Base-by-base conservation (phyloP, 2,113 vertebrate species). In the Phylloscopus trochilus region DNA sequence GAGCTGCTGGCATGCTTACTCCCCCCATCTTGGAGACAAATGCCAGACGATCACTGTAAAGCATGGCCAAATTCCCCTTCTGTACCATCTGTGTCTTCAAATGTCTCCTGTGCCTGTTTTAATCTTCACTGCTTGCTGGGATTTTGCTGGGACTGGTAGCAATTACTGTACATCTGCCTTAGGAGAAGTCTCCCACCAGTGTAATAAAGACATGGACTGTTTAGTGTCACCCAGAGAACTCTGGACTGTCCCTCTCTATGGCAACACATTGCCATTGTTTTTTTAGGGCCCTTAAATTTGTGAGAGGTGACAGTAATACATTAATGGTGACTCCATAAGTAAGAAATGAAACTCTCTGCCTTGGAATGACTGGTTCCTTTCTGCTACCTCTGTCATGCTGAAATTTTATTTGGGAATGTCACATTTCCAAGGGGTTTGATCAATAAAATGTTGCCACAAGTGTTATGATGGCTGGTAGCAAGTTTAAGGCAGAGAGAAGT, bases 401-500 rank as follows among this genome's bases (percentile, higher is more conserved):
- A 59, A 11, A 11, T 76, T 95, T 91, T 67, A 16, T 52, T 83
- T 92, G 59, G 15, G 30, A 83, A 75, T 24, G 31, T 11, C 46
- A 81, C 26, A 39, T 80, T 90, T 96, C 47, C n/a, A 76, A 80
- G 75, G 74, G 33, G 6, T 51, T 85, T 82, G 53, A 67, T 89
- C 43, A 67, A 28, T 63, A 69, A 92, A 86, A 72, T 21, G 6
- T 43, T 86, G 30, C 21, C 3, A 1, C 47, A 39, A 43, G 33
- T 80, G 70, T 70, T 81, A 46, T 51, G 52, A 55, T 18, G 30
- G 18, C 79, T 88, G n/a, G 31, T 83, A 83, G 79, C 43, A 43
- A 63, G 46, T 51, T 59, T 43, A 39, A 77, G 27, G 19, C 39
- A 52, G 59, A 77, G 13, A 83, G 56, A 87, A 64, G 17, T 41